A percentile compares a stretch with the other conserved stretches of the same genome.
phyloP scores from a whole-genome alignment of 1,140 invertebrate species.

The Tetramorium alpestre region DNA sequence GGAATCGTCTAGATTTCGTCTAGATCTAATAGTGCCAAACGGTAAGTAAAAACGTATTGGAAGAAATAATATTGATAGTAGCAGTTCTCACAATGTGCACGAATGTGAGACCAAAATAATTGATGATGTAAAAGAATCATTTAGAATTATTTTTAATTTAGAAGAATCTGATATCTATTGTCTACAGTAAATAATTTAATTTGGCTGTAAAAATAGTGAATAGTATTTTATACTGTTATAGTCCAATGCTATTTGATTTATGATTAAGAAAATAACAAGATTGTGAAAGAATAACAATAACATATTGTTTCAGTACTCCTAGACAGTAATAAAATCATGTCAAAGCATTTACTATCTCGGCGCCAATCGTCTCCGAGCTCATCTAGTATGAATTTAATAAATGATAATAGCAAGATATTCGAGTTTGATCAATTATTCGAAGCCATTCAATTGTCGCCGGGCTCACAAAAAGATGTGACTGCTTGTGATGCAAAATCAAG shows the following conservation, averaged over 20 bases:
- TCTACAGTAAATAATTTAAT: background rate
- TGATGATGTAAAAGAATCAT: background rate
- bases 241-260: background rate
- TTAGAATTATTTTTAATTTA: background rate
- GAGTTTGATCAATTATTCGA: constrained; percentile 79
- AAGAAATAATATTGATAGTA: background rate
- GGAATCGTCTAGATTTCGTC: constrained; percentile 66
- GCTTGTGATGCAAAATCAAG: constrained; percentile 73
- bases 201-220: background rate
- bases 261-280: background rate
- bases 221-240: constrained; percentile 4
- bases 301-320: constrained; percentile 72
- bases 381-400: constrained; percentile 73
- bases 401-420: constrained; percentile 75
- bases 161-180: background rate
- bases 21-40: constrained; percentile 79
- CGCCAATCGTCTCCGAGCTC: constrained; percentile 77
- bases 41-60: constrained; percentile 68
- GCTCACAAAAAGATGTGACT: constrained; percentile 70
- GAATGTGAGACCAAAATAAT: background rate
- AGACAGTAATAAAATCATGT: constrained; percentile 75
- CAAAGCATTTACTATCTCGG: constrained; percentile 75
- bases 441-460: constrained; percentile 75
- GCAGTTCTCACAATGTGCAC: background rate
- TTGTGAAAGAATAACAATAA: background rate